Evolutionary conservation across 1,140 invertebrate species (phyloP).

Genomic region (Nasonia giraulti): DNA sequence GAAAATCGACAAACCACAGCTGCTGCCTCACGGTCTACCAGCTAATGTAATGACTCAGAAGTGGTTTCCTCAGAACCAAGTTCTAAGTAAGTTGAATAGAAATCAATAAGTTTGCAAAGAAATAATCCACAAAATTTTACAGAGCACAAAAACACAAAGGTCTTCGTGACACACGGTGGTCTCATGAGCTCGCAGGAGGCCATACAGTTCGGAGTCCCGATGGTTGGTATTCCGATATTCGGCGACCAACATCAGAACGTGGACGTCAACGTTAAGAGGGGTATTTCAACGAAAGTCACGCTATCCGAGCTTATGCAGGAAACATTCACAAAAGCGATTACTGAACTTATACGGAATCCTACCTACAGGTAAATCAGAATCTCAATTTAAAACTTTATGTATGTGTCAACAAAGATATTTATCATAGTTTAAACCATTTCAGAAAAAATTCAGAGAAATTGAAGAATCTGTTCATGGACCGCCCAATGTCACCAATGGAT

Average conservation of each 20-base stretch:
- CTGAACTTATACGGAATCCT: slow-evolving; percentile 60
- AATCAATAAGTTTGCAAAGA: too few relatives aligned
- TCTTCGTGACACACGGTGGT: slow-evolving; percentile 83
- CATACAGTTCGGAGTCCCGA: slow-evolving; percentile 81
- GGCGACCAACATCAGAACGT: slow-evolving; percentile 80
- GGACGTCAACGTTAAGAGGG: slow-evolving; percentile 44
- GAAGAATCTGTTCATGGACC: not conserved
- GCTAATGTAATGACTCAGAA: slow-evolving; percentile 77
- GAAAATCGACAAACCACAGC: slow-evolving; percentile 61
- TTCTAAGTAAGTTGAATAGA: slow-evolving; percentile 55
- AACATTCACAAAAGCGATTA: slow-evolving; percentile 59
- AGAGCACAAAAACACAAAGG: slow-evolving; percentile 81
- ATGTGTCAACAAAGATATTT: too few relatives aligned
- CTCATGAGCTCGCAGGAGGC: slow-evolving; percentile 82
- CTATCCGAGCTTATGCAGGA: slow-evolving; percentile 65
- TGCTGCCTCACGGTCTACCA: slow-evolving; percentile 70
- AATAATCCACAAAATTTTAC: slow-evolving; percentile 17
- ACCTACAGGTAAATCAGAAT: slow-evolving; percentile 58
- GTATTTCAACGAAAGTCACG: slow-evolving; percentile 60
- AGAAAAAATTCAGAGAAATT: not conserved
- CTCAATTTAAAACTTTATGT: too few relatives aligned
- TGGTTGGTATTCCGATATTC: slow-evolving; percentile 81
- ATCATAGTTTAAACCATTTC: too few relatives aligned
- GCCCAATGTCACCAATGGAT: not conserved
- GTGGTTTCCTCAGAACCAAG: slow-evolving; percentile 80